Conservation (phyloP, 1,140 invertebrate genomes). For the Nasonia vitripennis region DNA sequence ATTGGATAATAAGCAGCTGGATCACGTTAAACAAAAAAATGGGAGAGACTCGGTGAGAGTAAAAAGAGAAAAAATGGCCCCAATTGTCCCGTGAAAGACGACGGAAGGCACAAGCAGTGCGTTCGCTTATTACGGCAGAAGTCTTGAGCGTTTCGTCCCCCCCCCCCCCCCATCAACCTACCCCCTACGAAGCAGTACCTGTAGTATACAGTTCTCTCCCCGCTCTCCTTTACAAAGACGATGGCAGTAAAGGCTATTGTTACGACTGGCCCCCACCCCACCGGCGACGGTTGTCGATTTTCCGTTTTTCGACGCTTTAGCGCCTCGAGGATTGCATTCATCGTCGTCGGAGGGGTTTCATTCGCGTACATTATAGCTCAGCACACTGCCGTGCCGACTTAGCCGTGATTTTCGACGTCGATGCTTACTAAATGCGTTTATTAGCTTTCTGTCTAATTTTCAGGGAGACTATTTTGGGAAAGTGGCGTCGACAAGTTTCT, state of each 20-base stretch:
- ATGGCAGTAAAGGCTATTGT: constrained; percentile 37
- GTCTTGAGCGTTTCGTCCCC: constrained; percentile 25
- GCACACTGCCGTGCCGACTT: too few species aligned
- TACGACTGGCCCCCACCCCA: background rate
- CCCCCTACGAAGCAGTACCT: background rate
- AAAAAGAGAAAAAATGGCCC: background rate
- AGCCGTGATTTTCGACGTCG: too few species aligned
- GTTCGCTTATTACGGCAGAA: constrained; percentile 25
- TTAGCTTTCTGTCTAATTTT: background rate
- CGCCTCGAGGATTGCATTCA: background rate
- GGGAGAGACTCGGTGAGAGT: background rate
- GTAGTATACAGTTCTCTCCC: background rate
- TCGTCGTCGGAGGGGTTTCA: background rate
- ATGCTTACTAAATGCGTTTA: background rate
- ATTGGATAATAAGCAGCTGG: background rate
- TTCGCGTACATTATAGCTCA: background rate
- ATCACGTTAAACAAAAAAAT: background rate
- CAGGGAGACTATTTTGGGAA: too few species aligned
- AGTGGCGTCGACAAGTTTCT: too few species aligned
- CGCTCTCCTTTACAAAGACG: background rate
- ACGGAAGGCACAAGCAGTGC: constrained; percentile 19
- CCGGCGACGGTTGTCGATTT: constrained; percentile 14
- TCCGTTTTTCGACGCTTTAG: constrained; percentile 26
- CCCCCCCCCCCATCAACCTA: too few species aligned
- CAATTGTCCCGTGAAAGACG: constrained; percentile 37